Evolutionary conservation across 2,113 vertebrate genomes (phyloP).

Genomic region (Notiomystis cincta): DNA sequence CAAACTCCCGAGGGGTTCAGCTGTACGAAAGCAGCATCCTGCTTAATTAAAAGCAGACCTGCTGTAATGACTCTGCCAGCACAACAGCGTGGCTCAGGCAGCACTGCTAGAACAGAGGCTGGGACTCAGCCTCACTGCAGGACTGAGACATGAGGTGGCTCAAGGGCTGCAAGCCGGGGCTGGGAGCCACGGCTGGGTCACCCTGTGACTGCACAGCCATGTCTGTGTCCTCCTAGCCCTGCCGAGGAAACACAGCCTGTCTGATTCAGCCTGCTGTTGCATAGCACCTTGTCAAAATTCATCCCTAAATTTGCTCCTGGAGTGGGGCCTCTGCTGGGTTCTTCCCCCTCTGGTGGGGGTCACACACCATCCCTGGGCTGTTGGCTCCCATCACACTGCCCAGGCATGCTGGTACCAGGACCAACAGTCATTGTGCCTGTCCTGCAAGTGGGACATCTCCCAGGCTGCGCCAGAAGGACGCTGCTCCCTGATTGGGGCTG

Average conservation of each 20-base stretch:
- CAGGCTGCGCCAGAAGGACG: not conserved
- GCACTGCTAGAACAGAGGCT: not conserved
- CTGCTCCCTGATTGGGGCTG: rapidly evolving
- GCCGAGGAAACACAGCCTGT: not conserved
- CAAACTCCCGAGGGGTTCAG: not conserved
- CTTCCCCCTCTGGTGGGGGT: not conserved
- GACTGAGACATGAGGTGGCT: not conserved
- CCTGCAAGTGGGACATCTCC: not conserved
- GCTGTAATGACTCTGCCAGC: not conserved
- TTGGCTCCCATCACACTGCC: rapidly evolving
- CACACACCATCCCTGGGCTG: not conserved
- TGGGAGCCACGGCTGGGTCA: not conserved
- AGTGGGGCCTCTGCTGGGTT: not conserved
- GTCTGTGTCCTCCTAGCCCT: not conserved
- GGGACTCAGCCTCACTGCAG: not conserved
- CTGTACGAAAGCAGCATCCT: not conserved
- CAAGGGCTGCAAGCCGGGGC: not conserved
- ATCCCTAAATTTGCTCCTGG: not conserved
- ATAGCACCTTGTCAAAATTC: not conserved
- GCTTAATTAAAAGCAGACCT: slow-evolving; percentile 13
- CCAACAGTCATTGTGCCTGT: rapidly evolving
- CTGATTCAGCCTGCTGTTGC: not conserved
- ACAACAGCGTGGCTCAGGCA: not conserved
- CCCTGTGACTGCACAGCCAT: not conserved
- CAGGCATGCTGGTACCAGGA: rapidly evolving